A percentile compares a stretch with the other conserved stretches of the same genome.
These are phyloP conservation scores for Sitophilus oryzae DNA, from an alignment of 1,140 invertebrate genomes.

Conservation along the genomic window DNA sequence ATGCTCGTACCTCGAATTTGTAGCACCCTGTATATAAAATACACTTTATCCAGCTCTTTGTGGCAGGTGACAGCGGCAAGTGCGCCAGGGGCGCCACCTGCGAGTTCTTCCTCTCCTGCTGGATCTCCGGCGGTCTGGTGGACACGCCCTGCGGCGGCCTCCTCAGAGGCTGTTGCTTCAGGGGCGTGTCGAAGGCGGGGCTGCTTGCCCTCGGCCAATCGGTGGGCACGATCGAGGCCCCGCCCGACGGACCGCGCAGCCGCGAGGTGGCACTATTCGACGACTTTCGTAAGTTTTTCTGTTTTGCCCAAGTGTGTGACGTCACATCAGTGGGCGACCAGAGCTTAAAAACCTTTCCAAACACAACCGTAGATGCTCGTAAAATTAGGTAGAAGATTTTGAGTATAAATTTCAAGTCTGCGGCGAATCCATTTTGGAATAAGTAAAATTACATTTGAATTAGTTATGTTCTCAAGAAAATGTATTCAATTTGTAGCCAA, in stretches of 20 bases:
- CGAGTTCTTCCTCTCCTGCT: constrained; percentile 89
- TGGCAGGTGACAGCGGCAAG: constrained; percentile 43
- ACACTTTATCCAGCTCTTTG: too few species aligned
- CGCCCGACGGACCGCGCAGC: constrained; percentile 45
- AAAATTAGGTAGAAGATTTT: too few species aligned
- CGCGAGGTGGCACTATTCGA: constrained; percentile 42
- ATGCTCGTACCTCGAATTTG: too few species aligned
- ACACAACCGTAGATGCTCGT: too few species aligned
- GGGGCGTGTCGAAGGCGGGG: constrained; percentile 64
- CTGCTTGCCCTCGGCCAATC: constrained; percentile 58
- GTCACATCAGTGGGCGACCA: too few species aligned
- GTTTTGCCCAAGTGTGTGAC: neutral
- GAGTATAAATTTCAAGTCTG: too few species aligned
- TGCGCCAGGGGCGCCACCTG: constrained; percentile 69
- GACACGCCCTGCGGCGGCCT: constrained; percentile 78
- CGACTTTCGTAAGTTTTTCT: constrained; percentile 26
- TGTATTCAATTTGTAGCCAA: too few species aligned
- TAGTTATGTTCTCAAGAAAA: too few species aligned
- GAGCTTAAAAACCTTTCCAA: too few species aligned
- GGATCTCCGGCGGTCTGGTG: constrained; percentile 82
- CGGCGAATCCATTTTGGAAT: too few species aligned
- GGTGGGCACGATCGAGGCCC: constrained; percentile 51
- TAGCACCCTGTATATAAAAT: too few species aligned
- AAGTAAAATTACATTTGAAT: too few species aligned
- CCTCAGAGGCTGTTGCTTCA: constrained; percentile 82